Conservation (phyloP, 2,888 invertebrate species). For the Cheilosia variabilis region DNA sequence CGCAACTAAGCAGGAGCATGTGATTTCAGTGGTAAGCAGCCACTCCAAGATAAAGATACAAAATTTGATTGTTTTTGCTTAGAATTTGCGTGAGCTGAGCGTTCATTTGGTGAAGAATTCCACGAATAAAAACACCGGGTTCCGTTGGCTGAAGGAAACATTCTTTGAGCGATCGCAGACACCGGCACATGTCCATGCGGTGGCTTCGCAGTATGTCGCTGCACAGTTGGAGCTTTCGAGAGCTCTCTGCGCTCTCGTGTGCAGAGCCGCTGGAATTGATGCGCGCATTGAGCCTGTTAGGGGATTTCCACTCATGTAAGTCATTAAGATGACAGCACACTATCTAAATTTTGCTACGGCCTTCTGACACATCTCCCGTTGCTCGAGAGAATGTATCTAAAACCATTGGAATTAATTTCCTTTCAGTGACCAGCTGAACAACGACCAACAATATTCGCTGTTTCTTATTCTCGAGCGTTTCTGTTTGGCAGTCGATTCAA, state of each 20-base stretch:
- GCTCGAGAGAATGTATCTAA: too few species aligned
- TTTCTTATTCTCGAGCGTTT: constrained; percentile 93
- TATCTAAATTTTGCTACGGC: neutral
- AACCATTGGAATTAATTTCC: neutral
- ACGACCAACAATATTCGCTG: constrained; percentile 88
- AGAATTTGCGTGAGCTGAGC: constrained; percentile 94
- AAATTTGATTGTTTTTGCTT: constrained; percentile 20
- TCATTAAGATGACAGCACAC: neutral
- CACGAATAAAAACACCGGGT: constrained; percentile 83
- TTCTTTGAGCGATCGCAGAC: constrained; percentile 85
- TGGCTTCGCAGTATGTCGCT: constrained; percentile 91
- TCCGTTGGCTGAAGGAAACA: constrained; percentile 83
- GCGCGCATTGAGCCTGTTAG: constrained; percentile 88
- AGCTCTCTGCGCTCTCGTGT: constrained; percentile 90
- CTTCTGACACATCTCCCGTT: too few species aligned
- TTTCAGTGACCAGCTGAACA: constrained; percentile 89
- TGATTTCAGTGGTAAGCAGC: constrained; percentile 90
- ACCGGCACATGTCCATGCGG: constrained; percentile 90
- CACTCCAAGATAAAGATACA: neutral
- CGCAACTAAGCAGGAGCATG: constrained; percentile 94
- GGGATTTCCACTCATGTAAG: constrained; percentile 92
- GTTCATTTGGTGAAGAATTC: constrained; percentile 91
- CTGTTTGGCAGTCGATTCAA: constrained; percentile 90
- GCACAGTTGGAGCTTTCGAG: constrained; percentile 92
- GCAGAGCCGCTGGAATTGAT: constrained; percentile 88